Percentiles rank a stretch among this genome's conserved stretches.
Conservation (phyloP, 2,888 invertebrate species). For the Venusia cambrica region DNA sequence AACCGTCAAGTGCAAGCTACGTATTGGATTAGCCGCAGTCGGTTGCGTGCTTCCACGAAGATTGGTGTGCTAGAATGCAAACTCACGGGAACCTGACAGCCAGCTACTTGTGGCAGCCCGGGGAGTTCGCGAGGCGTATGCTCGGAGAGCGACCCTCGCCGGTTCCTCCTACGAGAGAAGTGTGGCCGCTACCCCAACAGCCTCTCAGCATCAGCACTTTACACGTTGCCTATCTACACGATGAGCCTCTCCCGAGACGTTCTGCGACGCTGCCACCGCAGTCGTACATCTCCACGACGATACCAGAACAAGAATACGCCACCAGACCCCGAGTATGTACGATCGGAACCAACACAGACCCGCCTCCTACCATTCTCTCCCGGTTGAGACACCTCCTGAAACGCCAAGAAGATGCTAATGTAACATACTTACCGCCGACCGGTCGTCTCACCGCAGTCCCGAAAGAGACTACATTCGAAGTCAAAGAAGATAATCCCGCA, state of each 20-base stretch:
- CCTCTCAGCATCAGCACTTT: conserved; percentile 71
- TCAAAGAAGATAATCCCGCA: conserved; percentile 51
- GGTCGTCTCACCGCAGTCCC: conserved; percentile 57
- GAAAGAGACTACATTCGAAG: conserved; percentile 53
- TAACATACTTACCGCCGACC: conserved; percentile 42
- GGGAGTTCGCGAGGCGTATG: conserved; percentile 70
- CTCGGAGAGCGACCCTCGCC: conserved; percentile 69
- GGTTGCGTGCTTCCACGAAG: conserved; percentile 56
- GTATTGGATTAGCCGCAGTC: conserved; percentile 68
- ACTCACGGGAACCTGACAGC: conserved; percentile 72
- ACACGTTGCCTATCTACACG: conserved; percentile 67
- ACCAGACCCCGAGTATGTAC: conserved; percentile 54
- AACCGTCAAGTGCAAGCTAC: conserved; percentile 67
- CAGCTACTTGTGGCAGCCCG: conserved; percentile 76
- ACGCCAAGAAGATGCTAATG: conserved; percentile 42
- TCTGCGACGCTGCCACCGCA: conserved; percentile 60
- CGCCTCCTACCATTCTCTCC: conserved; percentile 51
- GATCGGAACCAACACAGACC: conserved; percentile 71
- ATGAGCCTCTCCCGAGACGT: conserved; percentile 54
- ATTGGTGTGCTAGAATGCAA: conserved; percentile 57
- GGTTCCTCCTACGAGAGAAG: conserved; percentile 68
- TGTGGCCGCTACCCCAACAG: conserved; percentile 65
- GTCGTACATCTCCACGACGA: conserved; percentile 41
- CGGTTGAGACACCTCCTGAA: conserved; percentile 50
- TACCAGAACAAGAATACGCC: conserved; percentile 40